phyloP scores from a whole-genome alignment of 2,888 invertebrate genomes.

The Cabera pusaria region DNA sequence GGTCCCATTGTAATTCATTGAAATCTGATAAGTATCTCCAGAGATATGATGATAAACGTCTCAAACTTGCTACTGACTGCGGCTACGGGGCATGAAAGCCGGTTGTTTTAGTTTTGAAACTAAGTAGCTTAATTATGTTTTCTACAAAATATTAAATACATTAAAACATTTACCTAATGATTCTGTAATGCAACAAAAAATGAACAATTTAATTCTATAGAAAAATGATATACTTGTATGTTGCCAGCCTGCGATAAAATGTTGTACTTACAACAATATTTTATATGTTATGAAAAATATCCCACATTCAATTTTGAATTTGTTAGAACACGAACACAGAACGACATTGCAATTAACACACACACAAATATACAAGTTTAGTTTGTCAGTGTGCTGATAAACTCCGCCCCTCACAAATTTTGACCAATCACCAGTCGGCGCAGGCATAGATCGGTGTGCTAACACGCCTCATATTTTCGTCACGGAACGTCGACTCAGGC shows the following conservation, averaged over 20 bases:
- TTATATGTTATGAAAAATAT: conserved; percentile 46
- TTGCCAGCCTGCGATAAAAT: conserved; percentile 13
- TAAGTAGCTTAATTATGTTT: too few relatives aligned
- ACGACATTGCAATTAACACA: conserved; percentile 79
- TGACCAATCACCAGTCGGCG: conserved; percentile 66
- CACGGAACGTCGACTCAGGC: conserved; percentile 81
- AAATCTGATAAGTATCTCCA: too few relatives aligned
- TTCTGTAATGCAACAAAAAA: too few relatives aligned
- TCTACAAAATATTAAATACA: too few relatives aligned
- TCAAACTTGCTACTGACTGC: too few relatives aligned
- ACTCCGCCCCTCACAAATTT: conserved; percentile 76
- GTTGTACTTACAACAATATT: conserved; percentile 19
- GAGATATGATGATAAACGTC: too few relatives aligned
- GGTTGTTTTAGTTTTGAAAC: too few relatives aligned
- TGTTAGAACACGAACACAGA: conserved; percentile 67
- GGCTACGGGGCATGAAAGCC: too few relatives aligned
- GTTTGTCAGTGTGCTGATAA: conserved; percentile 69
- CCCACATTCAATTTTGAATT: conserved; percentile 57
- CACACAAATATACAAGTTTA: conserved; percentile 58
- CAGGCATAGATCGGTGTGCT: conserved; percentile 77
- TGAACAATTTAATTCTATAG: conserved; percentile 8
- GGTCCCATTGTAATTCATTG: too few relatives aligned
- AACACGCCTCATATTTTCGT: conserved; percentile 81
- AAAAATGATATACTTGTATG: conserved; percentile 14
- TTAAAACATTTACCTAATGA: too few relatives aligned